Evolutionary conservation across 2,113 vertebrate genomes (phyloP).

Genomic region (Lontra canadensis): DNA sequence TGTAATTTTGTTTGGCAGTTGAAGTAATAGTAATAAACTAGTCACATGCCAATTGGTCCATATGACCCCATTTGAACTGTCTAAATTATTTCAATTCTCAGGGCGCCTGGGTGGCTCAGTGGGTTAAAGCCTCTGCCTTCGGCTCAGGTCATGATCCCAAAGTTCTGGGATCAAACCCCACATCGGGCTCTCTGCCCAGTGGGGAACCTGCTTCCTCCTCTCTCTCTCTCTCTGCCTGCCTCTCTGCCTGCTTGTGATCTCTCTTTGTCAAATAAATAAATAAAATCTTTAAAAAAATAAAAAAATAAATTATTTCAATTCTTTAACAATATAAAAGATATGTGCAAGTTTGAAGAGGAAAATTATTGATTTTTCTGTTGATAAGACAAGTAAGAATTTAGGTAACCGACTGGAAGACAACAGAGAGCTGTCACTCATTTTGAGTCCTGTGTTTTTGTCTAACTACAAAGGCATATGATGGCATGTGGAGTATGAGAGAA

Average conservation of each 20-base stretch:
- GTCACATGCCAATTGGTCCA: not conserved
- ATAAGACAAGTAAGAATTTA: not conserved
- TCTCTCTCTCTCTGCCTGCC: no score
- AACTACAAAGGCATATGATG: not conserved
- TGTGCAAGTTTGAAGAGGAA: not conserved
- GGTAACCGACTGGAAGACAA: not conserved
- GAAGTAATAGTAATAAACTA: not conserved
- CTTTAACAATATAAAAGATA: constrained; percentile 9
- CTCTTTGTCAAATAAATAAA: no score
- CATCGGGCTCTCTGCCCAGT: no score
- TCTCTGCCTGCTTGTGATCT: no score
- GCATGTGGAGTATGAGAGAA: not conserved
- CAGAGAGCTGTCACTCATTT: not conserved
- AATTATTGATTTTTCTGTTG: not conserved
- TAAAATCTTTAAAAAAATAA: no score
- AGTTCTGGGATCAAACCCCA: no score
- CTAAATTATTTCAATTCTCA: not conserved
- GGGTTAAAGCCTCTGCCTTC: no score
- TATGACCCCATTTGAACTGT: not conserved
- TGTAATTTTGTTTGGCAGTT: not conserved
- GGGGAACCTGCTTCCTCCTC: no score
- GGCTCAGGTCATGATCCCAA: no score
- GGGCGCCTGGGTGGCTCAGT: no score
- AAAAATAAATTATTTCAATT: not conserved
- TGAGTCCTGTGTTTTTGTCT: not conserved